Evolutionary conservation across 1,140 invertebrate species (phyloP), one percentile per base, ranked within the genome.

Genomic region (Trypoxylus dichotomus): DNA sequence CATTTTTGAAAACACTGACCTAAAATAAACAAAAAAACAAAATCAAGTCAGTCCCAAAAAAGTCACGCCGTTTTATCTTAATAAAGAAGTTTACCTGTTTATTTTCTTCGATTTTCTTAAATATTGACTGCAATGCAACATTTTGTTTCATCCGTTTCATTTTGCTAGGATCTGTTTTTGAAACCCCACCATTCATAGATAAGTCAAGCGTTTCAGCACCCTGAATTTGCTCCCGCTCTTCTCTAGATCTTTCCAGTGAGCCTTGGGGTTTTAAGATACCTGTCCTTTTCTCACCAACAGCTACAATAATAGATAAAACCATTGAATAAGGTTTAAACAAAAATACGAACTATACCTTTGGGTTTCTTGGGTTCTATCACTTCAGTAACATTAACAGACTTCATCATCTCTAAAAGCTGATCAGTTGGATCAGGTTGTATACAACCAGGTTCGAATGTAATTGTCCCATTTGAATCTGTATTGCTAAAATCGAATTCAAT

Each of bases 231-330:
- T 86, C 89, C 10, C 89, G 85, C 76, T 90, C 89, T 79, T 91
- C 90, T 24, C 91, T 85, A 43, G 88, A 89, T 63, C 90, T 88
- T 84, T 92, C 91, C 77, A 92, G 82, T 0, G 91, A 92, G 0
- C 91, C 90, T 85, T 93, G 92, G 1, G 92, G 91, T 79, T 93
- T 93, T 75, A 93, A 85, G 77, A 93, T 93, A 24, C 92, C 92
- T 10, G 89, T 88, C 75, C 89, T 89, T 80, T 89, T 92, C 81
- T 92, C 91, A 58, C 72, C 37, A 42, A 71, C 68, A 27, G 13
- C 29, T 74, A 43, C 41, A 80, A 81, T 82, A 79, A 43, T 79
- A 74, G 79, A 78, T 79, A 77, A 76, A 79, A 60, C 1, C 85
- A 73, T 19, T 37, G n/a, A n/a, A n/a, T n/a, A 37, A 41, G 13